A percentile compares a stretch with the other conserved stretches of the same genome.
phyloP scores from a whole-genome alignment of 2,797 vertebrate genomes.

The Sebastes ruberrimus region DNA sequence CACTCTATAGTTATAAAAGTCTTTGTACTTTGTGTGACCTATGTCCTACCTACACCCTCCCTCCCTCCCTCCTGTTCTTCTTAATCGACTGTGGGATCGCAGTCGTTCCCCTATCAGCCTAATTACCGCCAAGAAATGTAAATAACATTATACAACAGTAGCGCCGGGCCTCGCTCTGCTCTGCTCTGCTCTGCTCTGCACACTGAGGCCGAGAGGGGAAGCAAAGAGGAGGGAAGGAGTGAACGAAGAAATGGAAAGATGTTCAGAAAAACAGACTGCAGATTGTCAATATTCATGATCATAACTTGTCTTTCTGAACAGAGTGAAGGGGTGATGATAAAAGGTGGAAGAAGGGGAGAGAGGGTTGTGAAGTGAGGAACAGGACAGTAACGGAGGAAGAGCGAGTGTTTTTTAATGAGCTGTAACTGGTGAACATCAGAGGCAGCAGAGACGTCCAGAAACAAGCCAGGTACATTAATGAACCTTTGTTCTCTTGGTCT shows the following conservation, averaged over 20 bases:
- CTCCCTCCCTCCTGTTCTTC: constrained; percentile 69
- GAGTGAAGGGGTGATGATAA: not conserved
- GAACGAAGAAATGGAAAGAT: not conserved
- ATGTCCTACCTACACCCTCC: constrained; percentile 51
- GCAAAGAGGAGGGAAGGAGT: not conserved
- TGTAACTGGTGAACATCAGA: constrained; percentile 61
- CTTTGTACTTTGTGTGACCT: constrained; percentile 50
- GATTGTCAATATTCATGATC: not conserved
- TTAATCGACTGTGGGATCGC: constrained; percentile 88
- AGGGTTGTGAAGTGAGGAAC: not conserved
- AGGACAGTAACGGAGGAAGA: not conserved
- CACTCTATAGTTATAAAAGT: not conserved
- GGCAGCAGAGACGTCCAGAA: constrained; percentile 30
- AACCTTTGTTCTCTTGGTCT: constrained; percentile 59
- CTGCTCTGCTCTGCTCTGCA: constrained; percentile 31
- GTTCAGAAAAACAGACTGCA: not conserved
- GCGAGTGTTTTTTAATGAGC: constrained; percentile 36
- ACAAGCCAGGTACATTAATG: constrained; percentile 48
- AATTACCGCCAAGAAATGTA: constrained; percentile 89
- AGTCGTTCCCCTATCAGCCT: constrained; percentile 87
- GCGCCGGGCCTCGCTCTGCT: constrained; percentile 75
- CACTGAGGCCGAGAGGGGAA: constrained; percentile 14
- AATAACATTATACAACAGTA: constrained; percentile 88
- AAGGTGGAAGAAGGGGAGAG: not conserved
- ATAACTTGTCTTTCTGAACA: not conserved